Evolutionary conservation across 2,113 vertebrate genomes (phyloP).

Genomic region (Oceanites oceanicus): DNA sequence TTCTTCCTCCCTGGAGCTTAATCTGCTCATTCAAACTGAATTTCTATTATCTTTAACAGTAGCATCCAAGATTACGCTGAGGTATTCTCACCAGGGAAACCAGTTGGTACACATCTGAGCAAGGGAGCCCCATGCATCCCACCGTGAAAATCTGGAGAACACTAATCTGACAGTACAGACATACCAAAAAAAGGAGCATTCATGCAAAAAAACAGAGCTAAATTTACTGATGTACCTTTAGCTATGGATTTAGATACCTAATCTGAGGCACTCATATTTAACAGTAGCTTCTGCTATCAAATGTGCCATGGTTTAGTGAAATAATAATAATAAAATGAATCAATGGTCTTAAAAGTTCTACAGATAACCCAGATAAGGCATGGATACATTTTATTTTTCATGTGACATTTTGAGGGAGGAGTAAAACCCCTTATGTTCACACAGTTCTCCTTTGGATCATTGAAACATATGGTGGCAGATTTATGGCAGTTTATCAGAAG

Average conservation of each 20-base stretch:
- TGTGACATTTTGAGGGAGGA: slow-evolving; percentile 27
- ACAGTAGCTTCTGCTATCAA: not conserved
- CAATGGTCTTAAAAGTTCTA: not conserved
- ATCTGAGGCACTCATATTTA: not conserved
- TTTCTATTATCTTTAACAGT: not conserved
- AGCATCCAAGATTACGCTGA: not conserved
- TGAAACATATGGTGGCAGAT: slow-evolving; percentile 47
- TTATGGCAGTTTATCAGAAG: slow-evolving; percentile 56
- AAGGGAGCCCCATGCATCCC: not conserved
- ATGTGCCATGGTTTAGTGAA: not conserved
- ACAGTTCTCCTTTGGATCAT: slow-evolving; percentile 1
- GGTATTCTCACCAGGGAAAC: not conserved
- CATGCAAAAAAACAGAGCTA: not conserved
- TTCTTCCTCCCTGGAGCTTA: not conserved
- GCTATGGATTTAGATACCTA: not conserved
- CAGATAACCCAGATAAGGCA: not conserved
- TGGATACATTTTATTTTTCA: not conserved
- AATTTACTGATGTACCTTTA: not conserved
- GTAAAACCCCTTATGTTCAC: slow-evolving; percentile 45
- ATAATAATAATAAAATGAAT: slow-evolving; percentile 20
- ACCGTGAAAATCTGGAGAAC: not conserved
- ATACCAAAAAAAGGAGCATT: not conserved
- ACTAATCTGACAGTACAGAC: not conserved
- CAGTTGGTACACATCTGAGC: not conserved
- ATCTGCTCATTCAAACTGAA: not conserved